Evolutionary conservation across 2,888 invertebrate species (phyloP), one percentile per base, ranked within the genome.

Genomic region (Lasius fuliginosus): DNA sequence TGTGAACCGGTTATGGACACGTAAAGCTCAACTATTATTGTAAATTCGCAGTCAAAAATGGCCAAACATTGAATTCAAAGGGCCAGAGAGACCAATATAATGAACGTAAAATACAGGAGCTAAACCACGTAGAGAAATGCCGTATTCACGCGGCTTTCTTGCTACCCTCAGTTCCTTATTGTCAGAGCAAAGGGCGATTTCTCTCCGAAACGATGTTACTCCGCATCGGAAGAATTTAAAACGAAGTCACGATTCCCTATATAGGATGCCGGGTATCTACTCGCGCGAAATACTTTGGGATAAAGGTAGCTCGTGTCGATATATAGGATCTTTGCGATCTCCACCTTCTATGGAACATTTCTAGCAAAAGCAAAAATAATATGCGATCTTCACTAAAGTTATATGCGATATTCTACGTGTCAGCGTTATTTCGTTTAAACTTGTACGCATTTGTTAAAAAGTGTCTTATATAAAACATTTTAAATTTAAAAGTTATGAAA

Each of bases 171-270:
- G 84, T 88, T 88, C 88, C 90, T 92, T 91, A 89, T 92, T 91
- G 91, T 91, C 91, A 87, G 87, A 88, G 89, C 88, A 90, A 91
- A 92, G 87, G 88, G 89, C 89, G 91, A 93, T 92, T 92, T 91
- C 90, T 92, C 91, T 90, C 87, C 86, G 89, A 76, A 93, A 92
- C 92, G 90, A 92, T 90, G 90, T 92, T 92, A 92, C 90, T 85
- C 87, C 71, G 89, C 74, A 83, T 87, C 85, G 67, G 71, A 87
- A 90, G 91, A 93, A 92, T 92, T 93, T 92, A 88, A 92, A 93
- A 92, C 91, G 87, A 91, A 93, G 92, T 92, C 92, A 92, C 92
- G 92, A 91, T 90, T 90, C 89, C 85, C 86, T 79, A 77, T 88
- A 86, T 83, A 89, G 84, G 64, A 86, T 83, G 74, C 82, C 76